phyloP scores from a whole-genome alignment of 2,888 invertebrate species.

The Litoditis marina region DNA sequence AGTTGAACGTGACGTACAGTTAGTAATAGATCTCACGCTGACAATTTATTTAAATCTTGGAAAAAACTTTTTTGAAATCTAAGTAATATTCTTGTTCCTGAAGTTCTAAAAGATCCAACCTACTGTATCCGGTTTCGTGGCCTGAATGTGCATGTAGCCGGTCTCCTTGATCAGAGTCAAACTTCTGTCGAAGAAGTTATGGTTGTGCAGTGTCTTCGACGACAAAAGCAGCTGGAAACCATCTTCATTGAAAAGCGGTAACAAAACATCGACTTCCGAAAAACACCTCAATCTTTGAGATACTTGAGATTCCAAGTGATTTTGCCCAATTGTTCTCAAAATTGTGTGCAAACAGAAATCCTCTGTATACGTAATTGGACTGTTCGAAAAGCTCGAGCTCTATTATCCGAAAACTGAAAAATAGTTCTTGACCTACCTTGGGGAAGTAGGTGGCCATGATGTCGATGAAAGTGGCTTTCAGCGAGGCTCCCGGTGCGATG shows the following conservation, averaged over 20 bases:
- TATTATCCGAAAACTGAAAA: too few species aligned
- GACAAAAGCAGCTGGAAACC: constrained; percentile 25
- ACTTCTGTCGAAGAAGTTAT: constrained; percentile 42
- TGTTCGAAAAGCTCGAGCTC: too few species aligned
- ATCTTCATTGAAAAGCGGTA: constrained; percentile 16
- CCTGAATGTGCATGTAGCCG: constrained; percentile 74
- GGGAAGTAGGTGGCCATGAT: constrained; percentile 44
- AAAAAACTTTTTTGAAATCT: background rate
- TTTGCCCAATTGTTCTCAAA: too few species aligned
- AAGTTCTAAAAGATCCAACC: constrained; percentile 67
- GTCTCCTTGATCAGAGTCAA: constrained; percentile 62
- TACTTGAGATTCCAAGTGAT: too few species aligned
- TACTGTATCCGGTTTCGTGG: constrained; percentile 83
- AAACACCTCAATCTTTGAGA: too few species aligned
- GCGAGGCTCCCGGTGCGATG: constrained; percentile 51
- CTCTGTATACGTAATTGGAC: too few species aligned
- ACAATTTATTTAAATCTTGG: too few species aligned
- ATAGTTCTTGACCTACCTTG: constrained; percentile 8
- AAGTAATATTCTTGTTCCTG: background rate
- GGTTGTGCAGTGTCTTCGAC: constrained; percentile 19
- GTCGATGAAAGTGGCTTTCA: constrained; percentile 25
- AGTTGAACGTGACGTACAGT: too few species aligned
- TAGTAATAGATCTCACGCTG: background rate
- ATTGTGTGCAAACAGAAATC: too few species aligned
- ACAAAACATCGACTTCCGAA: too few species aligned